Evolutionary conservation across 2,797 vertebrate genomes (phyloP).

Genomic region (Iguana delicatissima): DNA sequence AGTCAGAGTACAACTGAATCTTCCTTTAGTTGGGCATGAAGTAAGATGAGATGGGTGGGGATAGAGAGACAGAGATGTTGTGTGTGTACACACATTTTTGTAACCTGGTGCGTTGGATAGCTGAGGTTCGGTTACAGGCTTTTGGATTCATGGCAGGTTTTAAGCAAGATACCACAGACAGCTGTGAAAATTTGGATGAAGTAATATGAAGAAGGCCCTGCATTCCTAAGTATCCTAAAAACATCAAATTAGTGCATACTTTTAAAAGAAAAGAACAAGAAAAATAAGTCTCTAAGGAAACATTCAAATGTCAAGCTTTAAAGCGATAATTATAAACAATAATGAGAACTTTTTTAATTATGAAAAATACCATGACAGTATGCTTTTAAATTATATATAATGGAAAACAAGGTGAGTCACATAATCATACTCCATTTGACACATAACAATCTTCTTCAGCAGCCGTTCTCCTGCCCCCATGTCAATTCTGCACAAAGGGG

Average conservation of each 20-base stretch:
- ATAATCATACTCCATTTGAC: slow-evolving; percentile 76
- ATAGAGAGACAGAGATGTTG: not conserved
- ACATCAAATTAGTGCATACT: slow-evolving; percentile 50
- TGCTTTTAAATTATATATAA: slow-evolving; percentile 75
- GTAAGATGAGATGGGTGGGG: not conserved
- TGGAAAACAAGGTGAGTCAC: slow-evolving; percentile 77
- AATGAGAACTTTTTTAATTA: slow-evolving; percentile 73
- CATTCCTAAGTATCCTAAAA: slow-evolving; percentile 45
- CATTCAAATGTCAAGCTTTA: slow-evolving; percentile 72
- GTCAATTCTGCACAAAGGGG: slow-evolving; percentile 67
- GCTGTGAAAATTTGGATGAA: not conserved
- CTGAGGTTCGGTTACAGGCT: not conserved
- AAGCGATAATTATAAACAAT: slow-evolving; percentile 77
- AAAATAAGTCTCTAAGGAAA: slow-evolving; percentile 69
- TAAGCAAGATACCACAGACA: not conserved
- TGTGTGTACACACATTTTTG: not conserved
- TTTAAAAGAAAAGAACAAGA: slow-evolving; percentile 58
- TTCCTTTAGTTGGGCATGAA: not conserved
- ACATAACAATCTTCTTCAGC: slow-evolving; percentile 71
- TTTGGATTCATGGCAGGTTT: not conserved
- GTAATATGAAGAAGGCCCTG: not conserved
- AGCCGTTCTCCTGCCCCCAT: slow-evolving; percentile 68
- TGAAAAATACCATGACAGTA: slow-evolving; percentile 75
- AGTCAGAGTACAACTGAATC: not conserved
- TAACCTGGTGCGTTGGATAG: not conserved